Conservation (phyloP, 37 sponge, comb jelly and placozoan species). For the Spongilla lacustris region DNA sequence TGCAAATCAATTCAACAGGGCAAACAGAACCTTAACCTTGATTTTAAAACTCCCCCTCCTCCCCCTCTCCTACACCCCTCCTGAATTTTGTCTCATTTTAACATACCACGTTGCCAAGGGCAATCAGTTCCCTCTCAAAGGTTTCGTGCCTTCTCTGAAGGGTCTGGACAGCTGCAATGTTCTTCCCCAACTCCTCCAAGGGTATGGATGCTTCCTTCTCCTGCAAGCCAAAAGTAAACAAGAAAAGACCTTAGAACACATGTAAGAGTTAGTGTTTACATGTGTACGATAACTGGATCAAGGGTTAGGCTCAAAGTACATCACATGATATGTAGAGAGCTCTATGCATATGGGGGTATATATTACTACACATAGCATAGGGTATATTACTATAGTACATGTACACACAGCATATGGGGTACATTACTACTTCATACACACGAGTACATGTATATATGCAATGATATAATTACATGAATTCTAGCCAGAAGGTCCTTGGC, state of each 20-base stretch:
- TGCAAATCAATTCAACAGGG: too few species aligned
- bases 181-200: slow-evolving; percentile 81
- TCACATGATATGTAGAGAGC: too few species aligned
- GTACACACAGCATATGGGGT: too few species aligned
- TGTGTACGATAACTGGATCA: too few species aligned
- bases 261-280: too few species aligned
- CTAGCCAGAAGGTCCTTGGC: slow-evolving; percentile 74
- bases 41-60: too few species aligned
- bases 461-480: too few species aligned
- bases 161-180: slow-evolving; percentile 69
- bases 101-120: slow-evolving; percentile 83
- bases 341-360: not conserved
- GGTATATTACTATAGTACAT: not conserved
- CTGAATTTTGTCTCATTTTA: not conserved
- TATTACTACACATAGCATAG: not conserved
- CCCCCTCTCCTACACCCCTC: too few species aligned
- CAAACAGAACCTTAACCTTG: too few species aligned
- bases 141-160: slow-evolving; percentile 86
- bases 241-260: too few species aligned
- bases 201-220: slow-evolving; percentile 80
- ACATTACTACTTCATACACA: too few species aligned
- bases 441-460: too few species aligned
- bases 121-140: slow-evolving; percentile 82
- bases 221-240: slow-evolving; percentile 22
- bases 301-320: not conserved